Evolutionary conservation across 2,797 vertebrate genomes (phyloP), one percentile per base, ranked within the genome.

Genomic region (Babyrousa celebensis): DNA sequence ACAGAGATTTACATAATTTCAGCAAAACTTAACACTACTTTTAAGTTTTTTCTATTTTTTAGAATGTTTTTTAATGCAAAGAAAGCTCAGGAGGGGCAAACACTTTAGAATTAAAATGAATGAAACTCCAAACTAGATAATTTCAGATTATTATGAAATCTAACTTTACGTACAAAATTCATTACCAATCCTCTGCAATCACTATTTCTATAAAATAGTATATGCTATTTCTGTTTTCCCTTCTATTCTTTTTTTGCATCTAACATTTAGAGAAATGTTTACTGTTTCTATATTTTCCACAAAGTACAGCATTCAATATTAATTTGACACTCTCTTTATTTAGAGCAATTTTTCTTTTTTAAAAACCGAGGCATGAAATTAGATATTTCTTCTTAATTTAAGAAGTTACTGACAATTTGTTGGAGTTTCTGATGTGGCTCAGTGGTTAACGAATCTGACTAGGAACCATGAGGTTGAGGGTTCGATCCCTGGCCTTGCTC

Each of bases 1-100:
- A 83, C 5, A 71, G 96, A 98, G 84, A 75, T 98, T 91, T 72
- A 75, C 32, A 97, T 97, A 90, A 97, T 92, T 98, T 98, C 11
- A 91, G 72, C 11, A 84, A 96, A 96, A 52, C 11, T 79, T 85
- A 80, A 2, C 14, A 83, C 5, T 4, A n/a, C 3, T 48, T 93
- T 86, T 58, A 16, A 91, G 77, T 72, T 87, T 56, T 86, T 88
- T 75, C 40, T 72, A 71, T 91, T 93, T 32, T 75, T 43, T 71
- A 77, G 95, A 97, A 97, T 97, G 52, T 85, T 93, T 93, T 90
- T 96, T 87, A 95, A 36, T 95, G 54, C 25, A 95, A 97, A 94
- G 36, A 97, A 97, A 94, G 82, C 85, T 94, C 60, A 97, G 85
- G 71, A 86, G 27, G 43, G 40, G 89, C 21, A 97, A 92, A 94